These are phyloP conservation scores for Operophtera brumata DNA, from an alignment of 2,888 invertebrate genomes.

Conservation along the genomic window DNA sequence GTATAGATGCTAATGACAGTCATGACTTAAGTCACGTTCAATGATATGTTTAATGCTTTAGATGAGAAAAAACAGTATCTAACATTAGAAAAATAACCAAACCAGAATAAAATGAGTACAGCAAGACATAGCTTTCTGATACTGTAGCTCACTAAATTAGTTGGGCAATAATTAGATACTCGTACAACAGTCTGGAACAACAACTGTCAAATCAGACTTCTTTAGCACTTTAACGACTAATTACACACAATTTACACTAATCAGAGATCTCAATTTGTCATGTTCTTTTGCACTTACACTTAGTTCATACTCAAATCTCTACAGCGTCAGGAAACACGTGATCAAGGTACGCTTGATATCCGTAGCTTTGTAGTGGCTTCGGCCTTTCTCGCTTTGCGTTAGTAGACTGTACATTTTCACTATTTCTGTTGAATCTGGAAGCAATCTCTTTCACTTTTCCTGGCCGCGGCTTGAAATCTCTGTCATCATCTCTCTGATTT, in stretches of 20 bases:
- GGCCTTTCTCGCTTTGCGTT: slow-evolving; percentile 72
- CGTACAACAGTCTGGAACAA: too few species aligned
- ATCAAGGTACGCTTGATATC: slow-evolving; percentile 82
- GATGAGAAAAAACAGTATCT: background rate
- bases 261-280: slow-evolving; percentile 39
- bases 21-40: too few species aligned
- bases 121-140: too few species aligned
- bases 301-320: slow-evolving; percentile 57
- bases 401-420: slow-evolving; percentile 48
- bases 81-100: background rate
- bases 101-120: too few species aligned
- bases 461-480: slow-evolving; percentile 58
- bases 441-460: slow-evolving; percentile 75
- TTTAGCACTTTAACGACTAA: background rate
- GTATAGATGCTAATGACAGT: too few species aligned
- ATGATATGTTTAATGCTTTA: too few species aligned
- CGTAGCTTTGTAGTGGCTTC: slow-evolving; percentile 80
- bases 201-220: slow-evolving; percentile 11
- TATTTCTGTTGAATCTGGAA: slow-evolving; percentile 66
- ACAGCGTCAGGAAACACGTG: slow-evolving; percentile 81
- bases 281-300: slow-evolving; percentile 21
- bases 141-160: too few species aligned
- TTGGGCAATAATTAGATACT: too few species aligned
- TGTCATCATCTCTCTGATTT: slow-evolving; percentile 19
- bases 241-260: slow-evolving; percentile 32